These are phyloP conservation scores for Entomyzon cyanotis DNA, from an alignment of 2,113 vertebrate genomes.

Conservation along the genomic window DNA sequence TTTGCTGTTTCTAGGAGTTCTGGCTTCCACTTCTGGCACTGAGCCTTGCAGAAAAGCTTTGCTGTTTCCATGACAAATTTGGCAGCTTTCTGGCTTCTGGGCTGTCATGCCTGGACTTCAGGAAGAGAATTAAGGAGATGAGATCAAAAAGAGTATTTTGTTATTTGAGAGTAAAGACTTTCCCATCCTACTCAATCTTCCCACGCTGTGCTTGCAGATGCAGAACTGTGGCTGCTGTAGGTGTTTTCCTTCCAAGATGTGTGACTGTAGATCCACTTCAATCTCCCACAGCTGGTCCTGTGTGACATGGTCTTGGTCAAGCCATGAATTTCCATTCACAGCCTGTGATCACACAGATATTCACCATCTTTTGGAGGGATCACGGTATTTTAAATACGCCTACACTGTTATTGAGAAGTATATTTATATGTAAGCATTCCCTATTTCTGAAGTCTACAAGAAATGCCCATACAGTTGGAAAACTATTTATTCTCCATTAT, in stretches of 20 bases:
- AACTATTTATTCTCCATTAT: not conserved
- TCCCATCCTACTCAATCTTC: not conserved
- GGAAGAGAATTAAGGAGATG: not conserved
- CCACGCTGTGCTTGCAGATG: not conserved
- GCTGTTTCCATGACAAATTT: slow-evolving; percentile 10
- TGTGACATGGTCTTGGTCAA: not conserved
- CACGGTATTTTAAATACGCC: not conserved
- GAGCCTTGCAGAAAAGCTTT: not conserved
- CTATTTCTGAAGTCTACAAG: not conserved
- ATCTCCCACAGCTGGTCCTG: not conserved
- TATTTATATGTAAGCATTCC: not conserved
- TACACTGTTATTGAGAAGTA: not conserved
- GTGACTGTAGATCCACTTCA: not conserved
- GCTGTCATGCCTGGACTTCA: not conserved
- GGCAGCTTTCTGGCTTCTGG: slow-evolving; percentile 23
- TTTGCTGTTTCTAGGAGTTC: not conserved
- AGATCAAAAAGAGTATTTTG: not conserved
- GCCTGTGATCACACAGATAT: not conserved
- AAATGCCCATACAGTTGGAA: not conserved
- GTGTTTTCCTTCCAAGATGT: not conserved
- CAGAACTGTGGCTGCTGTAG: not conserved
- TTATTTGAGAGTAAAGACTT: not conserved
- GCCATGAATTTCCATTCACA: not conserved
- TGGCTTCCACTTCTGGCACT: not conserved
- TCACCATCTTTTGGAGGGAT: not conserved